A percentile compares a stretch with the other conserved stretches of the same genome.
Evolutionary conservation across 2,888 invertebrate species (phyloP).

Genomic region (Achlya flavicornis): DNA sequence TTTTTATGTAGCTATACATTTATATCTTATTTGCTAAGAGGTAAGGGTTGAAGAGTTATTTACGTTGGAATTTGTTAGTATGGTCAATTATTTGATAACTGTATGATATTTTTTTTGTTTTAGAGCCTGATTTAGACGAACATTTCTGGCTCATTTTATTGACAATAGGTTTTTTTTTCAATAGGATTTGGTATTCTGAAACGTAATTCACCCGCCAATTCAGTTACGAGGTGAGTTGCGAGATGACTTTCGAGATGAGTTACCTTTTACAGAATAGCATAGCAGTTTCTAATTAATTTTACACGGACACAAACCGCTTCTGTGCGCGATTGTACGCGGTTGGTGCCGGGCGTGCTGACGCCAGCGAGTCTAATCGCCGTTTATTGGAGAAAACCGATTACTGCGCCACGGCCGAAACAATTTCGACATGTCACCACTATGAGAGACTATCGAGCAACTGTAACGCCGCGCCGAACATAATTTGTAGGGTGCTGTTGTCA

Average conservation of each 20-base stretch:
- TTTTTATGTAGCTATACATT: background rate
- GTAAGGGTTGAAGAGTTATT: no score
- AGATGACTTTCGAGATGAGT: no score
- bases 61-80: no score
- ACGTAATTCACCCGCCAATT: no score
- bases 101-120: no score
- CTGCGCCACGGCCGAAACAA: constrained; percentile 69
- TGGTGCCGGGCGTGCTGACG: constrained; percentile 74
- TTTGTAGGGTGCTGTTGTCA: constrained; percentile 3
- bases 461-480: background rate
- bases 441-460: constrained; percentile 16
- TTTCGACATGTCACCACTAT: constrained; percentile 78
- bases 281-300: constrained; percentile 4
- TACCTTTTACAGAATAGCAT: no score
- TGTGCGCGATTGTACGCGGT: constrained; percentile 53
- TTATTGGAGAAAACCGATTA: constrained; percentile 84
- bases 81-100: no score
- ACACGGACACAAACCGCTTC: background rate
- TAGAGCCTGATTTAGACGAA: no score
- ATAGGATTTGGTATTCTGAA: no score
- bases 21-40: background rate
- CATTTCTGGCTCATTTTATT: no score
- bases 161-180: no score
- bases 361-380: constrained; percentile 83
- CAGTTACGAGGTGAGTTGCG: no score